Base-by-base conservation (phyloP, 2,888 invertebrate species). In the Plagodis pulveraria region DNA sequence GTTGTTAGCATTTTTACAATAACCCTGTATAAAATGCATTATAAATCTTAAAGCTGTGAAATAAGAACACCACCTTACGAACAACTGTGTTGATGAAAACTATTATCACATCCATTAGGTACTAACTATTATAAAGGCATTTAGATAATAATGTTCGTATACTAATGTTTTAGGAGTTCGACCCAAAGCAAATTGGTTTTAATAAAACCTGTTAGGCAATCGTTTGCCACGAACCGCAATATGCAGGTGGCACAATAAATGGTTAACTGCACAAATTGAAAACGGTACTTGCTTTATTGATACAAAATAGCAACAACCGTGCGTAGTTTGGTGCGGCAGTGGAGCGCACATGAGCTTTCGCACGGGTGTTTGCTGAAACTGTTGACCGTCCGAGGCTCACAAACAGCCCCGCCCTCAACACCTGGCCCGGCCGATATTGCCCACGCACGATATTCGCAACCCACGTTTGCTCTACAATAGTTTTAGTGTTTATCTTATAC, bases 361-460 rank as follows among this genome's bases (percentile, higher is more conserved):
- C 86, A 86, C 81, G 84, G 79, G 67, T 86, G 81, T 87, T 86
- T 86, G 77, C 77, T 62, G 71, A 54, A 75, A 72, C 70, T 87
- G 84, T 87, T 87, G 87, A 87, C 86, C 74, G 76, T 79, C 70
- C 77, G 73, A 78, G 73, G 72, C 66, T 66, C 73, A 75, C 81
- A 83, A 84, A 85, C 77, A 83, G 71, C 71, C 73, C 73, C 84
- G 73, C 76, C 77, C 77, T 74, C 74, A 68, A 77, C 84, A 81
- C 81, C 80, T 84, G 83, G 72, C 76, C 77, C 71, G 69, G 78
- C 80, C 78, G 78, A 84, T 80, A 84, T 84, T 81, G 81, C 82
- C 77, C 84, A 86, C 81, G 84, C 82, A 81, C 81, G 76, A 78
- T 79, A 80, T 76, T 75, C 78, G 68, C 74, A 72, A 71, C 77